Base-by-base conservation (phyloP, 2,113 vertebrate genomes). In the Anolis carolinensis region DNA sequence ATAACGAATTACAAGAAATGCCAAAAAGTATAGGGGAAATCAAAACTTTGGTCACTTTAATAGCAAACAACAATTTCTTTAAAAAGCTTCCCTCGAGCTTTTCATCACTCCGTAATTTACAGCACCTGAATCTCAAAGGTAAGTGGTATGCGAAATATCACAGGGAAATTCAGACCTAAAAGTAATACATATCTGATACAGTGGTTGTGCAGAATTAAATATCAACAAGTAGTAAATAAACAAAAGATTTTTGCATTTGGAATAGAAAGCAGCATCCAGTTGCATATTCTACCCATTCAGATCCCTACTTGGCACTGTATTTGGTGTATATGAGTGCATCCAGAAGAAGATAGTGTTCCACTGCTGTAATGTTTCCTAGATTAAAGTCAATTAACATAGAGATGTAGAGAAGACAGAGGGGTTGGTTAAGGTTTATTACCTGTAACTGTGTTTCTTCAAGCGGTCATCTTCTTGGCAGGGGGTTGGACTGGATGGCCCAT, bases 1-100 rank as follows among this genome's bases (percentile, higher is more conserved):
- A 96, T 89, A 96, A 94, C 65, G 89, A 74, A 16, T 89, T 96
- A 76, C 89, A 71, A 88, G 90, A 91, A 79, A 86, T 96, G 71
- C 95, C 95, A 83, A 82, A 72, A 80, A 93, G 87, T 68, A 87
- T 92, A 90, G 95, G 93, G 21, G 84, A 95, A 83, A 14, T 95
- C 81, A 91, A 77, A 84, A 88, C 18, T 65, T 84, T 96, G 85
- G 72, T 92, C 86, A 87, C 2, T 83, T 88, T 96, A 77, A 81
- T 85, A 25, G 95, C 93, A 76, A 65, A 73, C 52, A 93, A 95
- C 78, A 95, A 96, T 82, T 79, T 72, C 71, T 93, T 95, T 74
- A 50, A 2, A 79, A 36, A 85, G 72, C 92, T 96, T 32, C 95
- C 95, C 50, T 68, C 68, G 77, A 94, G 92, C 73, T 86, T 96